Percentiles rank a stretch among this genome's conserved stretches.
These are phyloP conservation scores for Speoplatyrhinus poulsoni DNA, from an alignment of 2,113 vertebrate species.

Conservation along the genomic window DNA sequence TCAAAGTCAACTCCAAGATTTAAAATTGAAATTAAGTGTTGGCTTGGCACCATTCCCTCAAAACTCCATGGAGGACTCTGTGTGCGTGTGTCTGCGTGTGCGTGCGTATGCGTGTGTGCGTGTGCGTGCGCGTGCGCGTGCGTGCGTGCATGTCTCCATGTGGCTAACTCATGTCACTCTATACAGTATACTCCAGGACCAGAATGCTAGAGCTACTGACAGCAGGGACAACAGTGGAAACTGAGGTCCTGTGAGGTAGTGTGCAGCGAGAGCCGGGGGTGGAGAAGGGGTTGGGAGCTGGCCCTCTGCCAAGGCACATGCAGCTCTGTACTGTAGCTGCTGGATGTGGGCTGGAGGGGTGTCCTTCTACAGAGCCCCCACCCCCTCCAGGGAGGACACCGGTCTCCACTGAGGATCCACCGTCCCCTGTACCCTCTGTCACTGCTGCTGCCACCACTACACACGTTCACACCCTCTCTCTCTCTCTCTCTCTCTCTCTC, in stretches of 20 bases:
- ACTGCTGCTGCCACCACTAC: conserved; percentile 18
- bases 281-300: conserved; percentile 31
- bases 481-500: conserved; percentile 21
- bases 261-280: conserved; percentile 32
- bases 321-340: conserved; percentile 53
- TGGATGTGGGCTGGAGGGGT: conserved; percentile 50
- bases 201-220: conserved; percentile 15
- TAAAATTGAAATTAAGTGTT: conserved; percentile 72
- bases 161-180: neutral
- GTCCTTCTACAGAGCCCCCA: conserved; percentile 56
- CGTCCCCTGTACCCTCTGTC: conserved; percentile 50
- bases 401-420: conserved; percentile 39
- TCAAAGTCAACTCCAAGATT: conserved; percentile 68
- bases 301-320: conserved; percentile 45
- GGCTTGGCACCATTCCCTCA: conserved; percentile 55
- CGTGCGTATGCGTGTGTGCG: conserved; percentile 6
- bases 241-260: conserved; percentile 19
- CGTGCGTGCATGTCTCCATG: neutral
- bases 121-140: conserved; percentile 16
- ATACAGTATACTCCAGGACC: neutral
- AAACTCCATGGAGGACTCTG: conserved; percentile 29
- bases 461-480: conserved; percentile 30
- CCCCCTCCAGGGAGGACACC: conserved; percentile 43
- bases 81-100: conserved; percentile 6
- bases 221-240: conserved; percentile 9